These are phyloP conservation scores for Nycteola revayana DNA, from an alignment of 2,888 invertebrate species.

Conservation along the genomic window DNA sequence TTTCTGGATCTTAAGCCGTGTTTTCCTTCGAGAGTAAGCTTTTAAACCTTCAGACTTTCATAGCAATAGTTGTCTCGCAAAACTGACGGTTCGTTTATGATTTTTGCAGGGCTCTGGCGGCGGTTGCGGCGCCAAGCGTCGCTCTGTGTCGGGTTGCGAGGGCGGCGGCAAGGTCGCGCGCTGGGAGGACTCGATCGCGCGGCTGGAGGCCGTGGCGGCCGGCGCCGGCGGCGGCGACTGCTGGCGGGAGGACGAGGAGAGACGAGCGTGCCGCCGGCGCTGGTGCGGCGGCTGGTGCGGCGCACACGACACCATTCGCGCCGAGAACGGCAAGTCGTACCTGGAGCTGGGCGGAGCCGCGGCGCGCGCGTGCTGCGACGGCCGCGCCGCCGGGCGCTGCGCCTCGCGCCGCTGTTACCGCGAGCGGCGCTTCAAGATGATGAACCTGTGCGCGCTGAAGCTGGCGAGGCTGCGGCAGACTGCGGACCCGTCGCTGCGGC, in stretches of 20 bases:
- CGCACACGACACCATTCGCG: conserved; percentile 91
- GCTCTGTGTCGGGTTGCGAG: conserved; percentile 75
- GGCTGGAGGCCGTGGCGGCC: conserved; percentile 81
- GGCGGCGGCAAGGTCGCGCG: conserved; percentile 77
- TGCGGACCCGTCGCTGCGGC: conserved; percentile 93
- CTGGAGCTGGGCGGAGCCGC: conserved; percentile 91
- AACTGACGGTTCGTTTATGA: conserved; percentile 37
- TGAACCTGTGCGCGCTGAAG: conserved; percentile 96
- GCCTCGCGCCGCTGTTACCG: conserved; percentile 91
- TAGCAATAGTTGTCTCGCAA: too few species aligned
- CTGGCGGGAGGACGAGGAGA: conserved; percentile 81
- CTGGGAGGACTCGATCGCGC: conserved; percentile 78
- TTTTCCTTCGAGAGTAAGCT: too few species aligned
- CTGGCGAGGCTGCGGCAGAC: conserved; percentile 93
- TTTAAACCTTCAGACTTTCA: too few species aligned
- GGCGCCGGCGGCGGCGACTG: conserved; percentile 84
- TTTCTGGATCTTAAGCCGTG: conserved; percentile 1
- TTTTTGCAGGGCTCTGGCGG: conserved; percentile 78
- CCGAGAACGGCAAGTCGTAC: conserved; percentile 95
- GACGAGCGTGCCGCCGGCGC: conserved; percentile 79
- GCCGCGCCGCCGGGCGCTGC: conserved; percentile 88
- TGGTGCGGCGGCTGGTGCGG: conserved; percentile 81
- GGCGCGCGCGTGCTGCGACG: conserved; percentile 90
- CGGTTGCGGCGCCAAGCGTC: conserved; percentile 80
- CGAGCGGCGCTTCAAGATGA: conserved; percentile 92